Evolutionary conservation across 2,797 vertebrate species (phyloP).

Genomic region (Adrianichthys oophorus): DNA sequence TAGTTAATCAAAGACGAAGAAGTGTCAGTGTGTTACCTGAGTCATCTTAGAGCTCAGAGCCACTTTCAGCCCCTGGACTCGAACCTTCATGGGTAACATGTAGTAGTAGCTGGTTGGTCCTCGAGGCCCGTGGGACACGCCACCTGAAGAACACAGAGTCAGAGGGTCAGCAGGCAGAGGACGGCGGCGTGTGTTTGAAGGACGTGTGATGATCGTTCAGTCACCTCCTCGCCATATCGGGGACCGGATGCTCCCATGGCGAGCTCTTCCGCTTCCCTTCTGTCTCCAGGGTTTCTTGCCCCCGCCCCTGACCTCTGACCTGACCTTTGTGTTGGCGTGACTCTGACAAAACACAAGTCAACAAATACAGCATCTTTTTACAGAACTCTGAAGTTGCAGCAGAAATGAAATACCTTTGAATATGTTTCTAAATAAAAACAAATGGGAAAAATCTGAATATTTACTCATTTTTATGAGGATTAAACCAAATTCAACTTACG

Average conservation of each 20-base stretch:
- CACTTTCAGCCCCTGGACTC: constrained; percentile 86
- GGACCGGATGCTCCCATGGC: constrained; percentile 88
- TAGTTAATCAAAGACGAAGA: too few species aligned
- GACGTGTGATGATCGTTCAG: neutral
- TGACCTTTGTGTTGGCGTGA: constrained; percentile 83
- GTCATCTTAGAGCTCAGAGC: constrained; percentile 85
- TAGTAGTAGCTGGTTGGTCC: constrained; percentile 93
- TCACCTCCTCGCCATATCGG: constrained; percentile 88
- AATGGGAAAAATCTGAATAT: too few species aligned
- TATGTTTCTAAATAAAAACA: neutral
- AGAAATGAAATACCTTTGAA: neutral
- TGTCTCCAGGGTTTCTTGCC: constrained; percentile 87
- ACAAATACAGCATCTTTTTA: neutral
- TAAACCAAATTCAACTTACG: constrained; percentile 70
- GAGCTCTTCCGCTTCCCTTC: constrained; percentile 84
- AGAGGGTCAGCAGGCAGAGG: neutral
- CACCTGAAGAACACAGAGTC: constrained; percentile 74
- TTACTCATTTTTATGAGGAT: too few species aligned
- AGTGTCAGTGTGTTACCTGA: constrained; percentile 75
- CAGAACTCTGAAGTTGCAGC: neutral
- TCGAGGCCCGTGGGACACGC: constrained; percentile 85
- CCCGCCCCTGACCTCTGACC: constrained; percentile 86
- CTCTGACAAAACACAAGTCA: constrained; percentile 69
- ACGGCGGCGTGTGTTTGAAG: too few species aligned
- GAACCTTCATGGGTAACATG: constrained; percentile 91